phyloP scores from a whole-genome alignment of 2,888 invertebrate species.

The Spicauda simplicius region DNA sequence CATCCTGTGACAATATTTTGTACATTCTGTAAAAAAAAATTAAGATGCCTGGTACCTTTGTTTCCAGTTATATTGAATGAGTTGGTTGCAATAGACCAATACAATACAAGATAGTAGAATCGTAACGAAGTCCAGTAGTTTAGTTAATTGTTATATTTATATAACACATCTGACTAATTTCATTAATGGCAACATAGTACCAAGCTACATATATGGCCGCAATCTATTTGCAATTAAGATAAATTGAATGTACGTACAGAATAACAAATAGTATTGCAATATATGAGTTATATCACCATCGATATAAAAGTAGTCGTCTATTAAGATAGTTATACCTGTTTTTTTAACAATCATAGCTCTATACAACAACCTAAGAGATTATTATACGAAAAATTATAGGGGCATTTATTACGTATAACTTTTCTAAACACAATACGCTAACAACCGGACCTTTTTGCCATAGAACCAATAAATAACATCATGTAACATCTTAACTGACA shows the following conservation, averaged over 20 bases:
- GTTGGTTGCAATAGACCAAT: no score
- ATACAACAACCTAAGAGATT: no score
- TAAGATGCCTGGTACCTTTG: no score
- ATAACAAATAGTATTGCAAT: background rate
- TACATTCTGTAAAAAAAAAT: no score
- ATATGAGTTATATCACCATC: background rate
- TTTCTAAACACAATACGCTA: slow-evolving; percentile 9
- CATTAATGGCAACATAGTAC: background rate
- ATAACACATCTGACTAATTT: background rate
- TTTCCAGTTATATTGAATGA: no score
- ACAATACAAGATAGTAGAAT: no score
- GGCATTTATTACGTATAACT: background rate
- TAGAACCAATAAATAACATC: slow-evolving; percentile 21
- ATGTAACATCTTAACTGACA: slow-evolving; percentile 25
- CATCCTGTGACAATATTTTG: no score
- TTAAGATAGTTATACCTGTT: no score
- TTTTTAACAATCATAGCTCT: no score
- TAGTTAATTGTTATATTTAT: background rate
- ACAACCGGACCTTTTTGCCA: slow-evolving; percentile 18
- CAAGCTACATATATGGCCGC: background rate
- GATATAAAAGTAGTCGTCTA: background rate
- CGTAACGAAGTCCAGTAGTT: background rate
- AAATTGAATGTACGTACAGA: background rate
- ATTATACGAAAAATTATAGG: background rate
- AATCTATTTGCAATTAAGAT: slow-evolving; percentile 5